phyloP scores from a whole-genome alignment of 2,888 invertebrate genomes.

The Clunio marinus region DNA sequence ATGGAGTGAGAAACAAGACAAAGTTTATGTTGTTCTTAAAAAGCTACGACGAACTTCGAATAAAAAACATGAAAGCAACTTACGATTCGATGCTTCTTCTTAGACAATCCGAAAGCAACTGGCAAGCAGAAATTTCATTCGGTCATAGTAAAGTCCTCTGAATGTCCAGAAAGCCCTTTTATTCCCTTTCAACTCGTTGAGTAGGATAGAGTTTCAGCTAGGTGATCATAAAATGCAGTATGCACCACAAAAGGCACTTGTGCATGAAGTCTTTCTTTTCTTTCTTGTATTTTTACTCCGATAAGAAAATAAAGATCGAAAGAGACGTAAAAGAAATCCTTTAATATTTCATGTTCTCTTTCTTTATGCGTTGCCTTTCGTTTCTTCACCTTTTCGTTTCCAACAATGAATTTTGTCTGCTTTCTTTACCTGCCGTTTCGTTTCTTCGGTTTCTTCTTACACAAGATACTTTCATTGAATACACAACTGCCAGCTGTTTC shows the following conservation, averaged over 20 bases:
- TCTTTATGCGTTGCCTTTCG: neutral
- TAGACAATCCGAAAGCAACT: no score
- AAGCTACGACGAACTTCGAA: no score
- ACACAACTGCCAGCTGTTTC: no score
- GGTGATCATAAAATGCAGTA: slow-evolving; percentile 28
- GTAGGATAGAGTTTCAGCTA: slow-evolving; percentile 27
- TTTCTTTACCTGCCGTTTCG: neutral
- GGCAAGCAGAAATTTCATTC: no score
- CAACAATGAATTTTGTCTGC: neutral
- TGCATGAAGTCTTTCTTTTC: no score
- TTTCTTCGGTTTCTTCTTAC: neutral
- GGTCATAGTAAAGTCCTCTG: neutral
- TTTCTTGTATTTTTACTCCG: neutral
- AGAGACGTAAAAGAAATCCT: slow-evolving; percentile 6
- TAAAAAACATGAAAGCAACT: no score
- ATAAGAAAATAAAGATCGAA: neutral
- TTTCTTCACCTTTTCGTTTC: neutral
- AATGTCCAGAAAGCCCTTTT: slow-evolving; percentile 23
- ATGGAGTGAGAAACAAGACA: slow-evolving; percentile 7
- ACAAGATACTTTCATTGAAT: no score
- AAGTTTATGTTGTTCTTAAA: no score
- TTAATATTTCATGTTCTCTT: neutral
- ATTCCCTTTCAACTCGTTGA: slow-evolving; percentile 37
- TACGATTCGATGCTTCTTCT: no score
- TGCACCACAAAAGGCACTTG: neutral